Evolutionary conservation across 2,797 vertebrate genomes (phyloP), one percentile per base, ranked within the genome.

Genomic region (Lacerta agilis): DNA sequence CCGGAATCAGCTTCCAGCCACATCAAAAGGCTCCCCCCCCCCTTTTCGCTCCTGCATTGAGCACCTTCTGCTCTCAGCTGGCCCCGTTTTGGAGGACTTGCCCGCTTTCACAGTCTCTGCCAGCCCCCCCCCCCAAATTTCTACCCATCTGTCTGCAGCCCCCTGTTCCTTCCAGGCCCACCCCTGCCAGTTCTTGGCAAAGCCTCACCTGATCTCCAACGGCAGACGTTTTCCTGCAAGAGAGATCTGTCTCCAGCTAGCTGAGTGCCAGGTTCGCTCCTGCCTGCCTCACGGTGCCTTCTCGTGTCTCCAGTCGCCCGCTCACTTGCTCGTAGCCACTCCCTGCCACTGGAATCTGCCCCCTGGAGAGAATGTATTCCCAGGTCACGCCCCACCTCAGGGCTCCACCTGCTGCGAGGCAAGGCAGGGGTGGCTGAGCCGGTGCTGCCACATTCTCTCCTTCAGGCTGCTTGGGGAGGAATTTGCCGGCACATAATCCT

Each of bases 301-400:
- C 67, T 45, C 36, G 25, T 25, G 8, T n/a, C 7, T 8, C 87
- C 58, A 6, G 86, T 3, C 11, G 15, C 72, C 67, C 38, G 80
- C 38, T 49, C 8, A 33, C 33, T 33, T 33, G 18, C 69, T 66
- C 45, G 7, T 3, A 10, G 73, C 86, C 33, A 58, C 82, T 81
- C 86, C 61, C 25, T 25, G 64, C 64, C 29, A 10, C 83, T 88
- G 90, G 83, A 88, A 90, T 86, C 79, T 61, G 90, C 75, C 83
- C 90, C 90, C 85, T 41, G 64, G 81, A 84, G 85, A 80, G 85
- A 49, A 67, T 69, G 45, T 49, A 1, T 9, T 43, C 41, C 80
- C 23, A 27, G 27, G 83, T 29, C 71, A 79, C 85, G 79, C 90
- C 90, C 83, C 45, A 38, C 72, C 11, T 10, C 84, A 20, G 36